These are phyloP conservation scores for Drosophila ustulata DNA, from an alignment of 2,888 invertebrate species.

Conservation along the genomic window DNA sequence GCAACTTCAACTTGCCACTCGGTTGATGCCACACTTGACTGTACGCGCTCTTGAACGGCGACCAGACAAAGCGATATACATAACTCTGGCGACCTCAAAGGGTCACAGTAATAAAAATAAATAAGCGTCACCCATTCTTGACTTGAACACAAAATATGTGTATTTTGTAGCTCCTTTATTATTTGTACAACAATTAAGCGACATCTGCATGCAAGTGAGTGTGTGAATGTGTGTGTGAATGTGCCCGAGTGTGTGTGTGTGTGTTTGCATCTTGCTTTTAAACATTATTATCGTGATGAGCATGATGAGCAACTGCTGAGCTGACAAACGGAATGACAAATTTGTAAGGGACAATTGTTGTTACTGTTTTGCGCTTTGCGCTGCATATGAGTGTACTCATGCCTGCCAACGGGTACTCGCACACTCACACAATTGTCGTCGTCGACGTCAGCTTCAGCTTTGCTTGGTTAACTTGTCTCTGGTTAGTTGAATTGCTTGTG, in stretches of 20 bases:
- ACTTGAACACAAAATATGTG: slow-evolving; percentile 4
- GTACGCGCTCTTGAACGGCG: too few relatives aligned
- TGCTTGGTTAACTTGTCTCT: slow-evolving; percentile 38
- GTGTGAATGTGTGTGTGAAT: slow-evolving; percentile 18
- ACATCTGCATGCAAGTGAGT: slow-evolving; percentile 24
- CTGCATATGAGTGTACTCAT: slow-evolving; percentile 20
- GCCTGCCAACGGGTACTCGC: slow-evolving; percentile 7
- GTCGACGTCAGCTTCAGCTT: slow-evolving; percentile 32
- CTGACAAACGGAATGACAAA: slow-evolving; percentile 63
- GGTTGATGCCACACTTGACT: slow-evolving; percentile 30
- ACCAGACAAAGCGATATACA: slow-evolving; percentile 18
- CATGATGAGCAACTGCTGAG: slow-evolving; percentile 56
- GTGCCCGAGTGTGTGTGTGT: not conserved
- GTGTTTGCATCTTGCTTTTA: slow-evolving; percentile 19
- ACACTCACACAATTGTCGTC: slow-evolving; percentile 7
- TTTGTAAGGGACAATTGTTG: slow-evolving; percentile 57
- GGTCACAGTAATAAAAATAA: slow-evolving; percentile 58
- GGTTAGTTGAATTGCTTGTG: slow-evolving; percentile 20
- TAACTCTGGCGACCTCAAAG: slow-evolving; percentile 46
- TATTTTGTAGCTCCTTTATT: slow-evolving; percentile 33
- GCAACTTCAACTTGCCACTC: slow-evolving; percentile 27
- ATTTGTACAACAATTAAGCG: slow-evolving; percentile 75
- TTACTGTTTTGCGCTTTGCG: slow-evolving; percentile 11
- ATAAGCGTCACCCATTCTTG: slow-evolving; percentile 44
- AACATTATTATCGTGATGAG: slow-evolving; percentile 56